Evolutionary conservation across 2,113 vertebrate species (phyloP).

Genomic region (Damaliscus lunatus): DNA sequence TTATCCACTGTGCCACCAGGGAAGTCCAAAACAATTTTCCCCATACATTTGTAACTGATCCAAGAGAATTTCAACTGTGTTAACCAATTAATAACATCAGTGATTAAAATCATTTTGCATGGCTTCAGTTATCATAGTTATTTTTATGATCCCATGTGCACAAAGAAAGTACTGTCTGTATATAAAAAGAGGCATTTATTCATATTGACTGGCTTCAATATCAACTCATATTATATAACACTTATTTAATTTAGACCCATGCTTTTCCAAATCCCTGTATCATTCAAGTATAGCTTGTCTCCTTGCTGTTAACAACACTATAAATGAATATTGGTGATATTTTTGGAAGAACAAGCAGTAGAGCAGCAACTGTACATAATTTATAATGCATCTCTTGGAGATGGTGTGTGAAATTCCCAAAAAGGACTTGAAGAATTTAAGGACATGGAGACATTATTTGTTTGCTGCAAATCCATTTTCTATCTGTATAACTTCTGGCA

Average conservation of each 20-base stretch:
- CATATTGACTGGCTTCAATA: not conserved
- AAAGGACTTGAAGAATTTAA: not conserved
- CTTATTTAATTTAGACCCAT: not conserved
- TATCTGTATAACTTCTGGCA: not conserved
- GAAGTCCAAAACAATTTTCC: not conserved
- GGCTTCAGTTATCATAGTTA: not conserved
- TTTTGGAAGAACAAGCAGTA: not conserved
- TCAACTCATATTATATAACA: not conserved
- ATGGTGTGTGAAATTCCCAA: not conserved
- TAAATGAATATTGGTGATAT: not conserved
- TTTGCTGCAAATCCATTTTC: conserved; percentile 44
- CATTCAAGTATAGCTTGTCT: not conserved
- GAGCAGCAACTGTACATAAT: not conserved
- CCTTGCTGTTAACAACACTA: not conserved
- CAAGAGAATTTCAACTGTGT: not conserved
- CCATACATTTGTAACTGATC: not conserved
- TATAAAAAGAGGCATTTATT: not conserved
- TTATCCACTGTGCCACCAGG: not conserved
- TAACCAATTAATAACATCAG: not conserved
- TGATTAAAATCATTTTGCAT: not conserved
- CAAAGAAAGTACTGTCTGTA: not conserved
- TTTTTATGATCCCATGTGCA: not conserved
- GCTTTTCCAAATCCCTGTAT: not conserved
- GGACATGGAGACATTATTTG: accelerated
- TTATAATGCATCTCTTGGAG: not conserved